Conservation (phyloP, 2,113 vertebrate genomes). For the Petroica traversi region DNA sequence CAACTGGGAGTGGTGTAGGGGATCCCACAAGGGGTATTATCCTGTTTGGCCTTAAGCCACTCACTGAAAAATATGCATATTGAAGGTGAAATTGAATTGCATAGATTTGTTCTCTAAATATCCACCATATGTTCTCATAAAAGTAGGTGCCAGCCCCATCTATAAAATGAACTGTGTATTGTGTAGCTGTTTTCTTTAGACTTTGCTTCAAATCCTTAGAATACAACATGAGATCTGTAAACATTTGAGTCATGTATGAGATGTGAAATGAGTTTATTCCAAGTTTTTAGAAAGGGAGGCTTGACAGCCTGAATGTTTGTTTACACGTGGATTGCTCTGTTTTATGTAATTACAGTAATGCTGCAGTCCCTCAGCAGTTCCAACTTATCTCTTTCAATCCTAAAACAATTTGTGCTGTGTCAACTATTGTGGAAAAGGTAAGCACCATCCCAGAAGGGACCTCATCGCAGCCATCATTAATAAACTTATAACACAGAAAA, state of each 20-base stretch:
- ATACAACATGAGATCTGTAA: background rate
- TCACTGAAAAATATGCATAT: constrained; percentile 1
- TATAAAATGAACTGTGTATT: background rate
- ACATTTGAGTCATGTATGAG: background rate
- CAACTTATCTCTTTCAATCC: background rate
- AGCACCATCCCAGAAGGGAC: background rate
- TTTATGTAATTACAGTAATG: background rate
- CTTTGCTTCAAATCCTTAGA: background rate
- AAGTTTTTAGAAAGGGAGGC: background rate
- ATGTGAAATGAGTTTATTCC: background rate
- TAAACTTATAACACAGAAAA: background rate
- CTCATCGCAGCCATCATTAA: background rate
- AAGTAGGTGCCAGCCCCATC: background rate
- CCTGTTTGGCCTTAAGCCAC: constrained; percentile 26
- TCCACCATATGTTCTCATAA: constrained; percentile 34
- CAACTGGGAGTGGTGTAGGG: background rate
- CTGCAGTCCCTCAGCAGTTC: background rate
- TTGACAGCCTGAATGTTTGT: background rate
- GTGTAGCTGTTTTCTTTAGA: background rate
- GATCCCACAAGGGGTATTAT: constrained; percentile 37
- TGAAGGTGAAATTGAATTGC: constrained; percentile 39
- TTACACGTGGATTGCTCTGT: background rate
- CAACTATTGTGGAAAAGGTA: background rate
- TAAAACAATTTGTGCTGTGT: background rate
- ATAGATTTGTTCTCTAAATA: constrained; percentile 34